Percentiles rank a stretch among this genome's conserved stretches.
phyloP scores from a whole-genome alignment of 2,888 invertebrate species.

The Drosophila neotestacea region DNA sequence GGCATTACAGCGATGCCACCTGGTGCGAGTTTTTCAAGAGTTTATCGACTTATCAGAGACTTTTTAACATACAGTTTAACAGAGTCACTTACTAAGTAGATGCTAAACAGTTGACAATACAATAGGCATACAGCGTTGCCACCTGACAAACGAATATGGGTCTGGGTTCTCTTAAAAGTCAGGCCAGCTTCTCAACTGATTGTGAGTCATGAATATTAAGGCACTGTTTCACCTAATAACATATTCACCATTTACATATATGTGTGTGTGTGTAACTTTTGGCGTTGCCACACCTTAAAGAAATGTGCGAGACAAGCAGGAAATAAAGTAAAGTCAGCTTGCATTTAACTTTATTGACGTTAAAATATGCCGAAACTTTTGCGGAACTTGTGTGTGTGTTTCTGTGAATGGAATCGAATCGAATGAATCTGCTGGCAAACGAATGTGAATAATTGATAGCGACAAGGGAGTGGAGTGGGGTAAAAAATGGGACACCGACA shows the following conservation, averaged over 20 bases:
- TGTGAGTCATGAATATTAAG: neutral
- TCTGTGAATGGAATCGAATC: constrained; percentile 11
- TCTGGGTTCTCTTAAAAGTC: neutral
- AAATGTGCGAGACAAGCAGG: neutral
- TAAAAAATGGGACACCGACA: too few relatives aligned
- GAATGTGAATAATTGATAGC: constrained; percentile 19
- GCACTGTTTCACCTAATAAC: neutral
- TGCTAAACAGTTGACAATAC: neutral
- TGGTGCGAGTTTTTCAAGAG: neutral
- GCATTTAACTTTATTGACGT: constrained; percentile 15
- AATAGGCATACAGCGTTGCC: neutral
- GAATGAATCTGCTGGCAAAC: constrained; percentile 16
- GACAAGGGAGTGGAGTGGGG: neutral
- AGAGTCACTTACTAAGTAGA: neutral
- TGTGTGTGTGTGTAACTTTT: neutral
- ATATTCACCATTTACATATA: neutral
- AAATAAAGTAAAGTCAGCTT: neutral
- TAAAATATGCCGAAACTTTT: constrained; percentile 28
- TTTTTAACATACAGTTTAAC: neutral
- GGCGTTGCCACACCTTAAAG: constrained; percentile 8
- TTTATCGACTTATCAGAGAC: too few relatives aligned
- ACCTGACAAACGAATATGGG: neutral
- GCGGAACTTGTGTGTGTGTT: constrained; percentile 1
- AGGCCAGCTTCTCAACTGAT: neutral
- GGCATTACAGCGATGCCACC: neutral